Conservation (phyloP, 1,140 invertebrate species). For the Stegodyphus dumicola region DNA sequence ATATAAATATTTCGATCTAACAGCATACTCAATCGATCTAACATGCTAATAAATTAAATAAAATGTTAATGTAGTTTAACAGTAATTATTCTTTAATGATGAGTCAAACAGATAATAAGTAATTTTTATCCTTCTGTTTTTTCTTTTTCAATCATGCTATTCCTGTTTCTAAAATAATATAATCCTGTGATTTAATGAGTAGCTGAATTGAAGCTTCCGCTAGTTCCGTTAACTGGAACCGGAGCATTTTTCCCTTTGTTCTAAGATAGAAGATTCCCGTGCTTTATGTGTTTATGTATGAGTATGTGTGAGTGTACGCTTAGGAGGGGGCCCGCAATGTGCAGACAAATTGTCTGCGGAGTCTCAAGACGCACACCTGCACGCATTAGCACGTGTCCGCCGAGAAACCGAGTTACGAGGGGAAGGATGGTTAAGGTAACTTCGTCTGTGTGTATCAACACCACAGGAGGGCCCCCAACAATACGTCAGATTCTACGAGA, state of each 20-base stretch:
- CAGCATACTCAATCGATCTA: too few species aligned
- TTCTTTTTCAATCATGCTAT: too few species aligned
- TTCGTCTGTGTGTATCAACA: conserved; percentile 38
- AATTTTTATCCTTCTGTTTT: too few species aligned
- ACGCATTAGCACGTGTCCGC: conserved; percentile 42
- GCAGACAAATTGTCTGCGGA: conserved; percentile 39
- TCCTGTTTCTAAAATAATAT: too few species aligned
- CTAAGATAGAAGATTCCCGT: background rate
- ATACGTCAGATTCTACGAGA: conserved; percentile 34
- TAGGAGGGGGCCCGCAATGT: background rate
- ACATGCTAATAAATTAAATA: too few species aligned
- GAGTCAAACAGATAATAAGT: too few species aligned
- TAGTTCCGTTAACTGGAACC: background rate
- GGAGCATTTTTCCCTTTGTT: background rate
- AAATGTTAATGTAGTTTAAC: too few species aligned
- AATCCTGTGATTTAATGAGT: too few species aligned
- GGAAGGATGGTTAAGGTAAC: conserved; percentile 10
- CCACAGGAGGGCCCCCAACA: conserved; percentile 28
- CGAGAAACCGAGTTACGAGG: conserved; percentile 5
- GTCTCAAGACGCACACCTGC: conserved; percentile 35
- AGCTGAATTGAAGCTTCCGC: too few species aligned
- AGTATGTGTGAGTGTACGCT: background rate
- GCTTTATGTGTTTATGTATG: conserved; percentile 1
- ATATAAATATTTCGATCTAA: too few species aligned
- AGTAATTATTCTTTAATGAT: too few species aligned